Conservation (phyloP, 2,797 vertebrate genomes). For the Huso huso region DNA sequence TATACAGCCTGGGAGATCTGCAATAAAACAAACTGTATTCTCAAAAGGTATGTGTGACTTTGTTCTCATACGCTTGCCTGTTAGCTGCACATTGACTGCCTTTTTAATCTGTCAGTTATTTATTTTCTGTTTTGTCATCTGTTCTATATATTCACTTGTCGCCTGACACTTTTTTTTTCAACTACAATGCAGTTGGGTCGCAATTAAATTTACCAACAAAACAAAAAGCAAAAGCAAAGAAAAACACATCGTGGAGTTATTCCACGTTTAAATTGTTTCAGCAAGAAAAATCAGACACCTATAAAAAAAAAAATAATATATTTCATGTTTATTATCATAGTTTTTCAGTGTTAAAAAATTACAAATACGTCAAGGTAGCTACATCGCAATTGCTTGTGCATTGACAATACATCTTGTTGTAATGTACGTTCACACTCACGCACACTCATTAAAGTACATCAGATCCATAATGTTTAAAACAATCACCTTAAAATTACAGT, state of each 20-base stretch:
- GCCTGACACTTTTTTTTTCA: conserved; percentile 49
- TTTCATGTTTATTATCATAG: conserved; percentile 18
- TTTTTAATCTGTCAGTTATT: conserved; percentile 80
- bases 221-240: conserved; percentile 29
- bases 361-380: conserved; percentile 23
- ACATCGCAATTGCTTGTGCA: conserved; percentile 22
- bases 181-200: conserved; percentile 49
- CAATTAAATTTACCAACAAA: conserved; percentile 63
- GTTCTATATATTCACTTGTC: conserved; percentile 57
- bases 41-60: conserved; percentile 64
- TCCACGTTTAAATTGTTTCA: conserved; percentile 30
- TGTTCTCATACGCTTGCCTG: conserved; percentile 65
- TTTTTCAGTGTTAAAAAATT: conserved; percentile 19
- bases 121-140: conserved; percentile 66
- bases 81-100: conserved; percentile 61
- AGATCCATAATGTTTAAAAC: no score
- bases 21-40: conserved; percentile 67
- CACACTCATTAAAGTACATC: no score
- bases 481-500: no score
- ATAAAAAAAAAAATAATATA: conserved; percentile 12
- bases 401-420: no score
- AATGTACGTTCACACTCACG: no score
- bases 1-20: conserved; percentile 62
- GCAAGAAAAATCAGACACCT: conserved; percentile 26
- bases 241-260: conserved; percentile 27